These are phyloP conservation scores for Epizoanthus rinbou DNA, from an alignment of 92 coral and sea anemone genomes.

Conservation along the genomic window DNA sequence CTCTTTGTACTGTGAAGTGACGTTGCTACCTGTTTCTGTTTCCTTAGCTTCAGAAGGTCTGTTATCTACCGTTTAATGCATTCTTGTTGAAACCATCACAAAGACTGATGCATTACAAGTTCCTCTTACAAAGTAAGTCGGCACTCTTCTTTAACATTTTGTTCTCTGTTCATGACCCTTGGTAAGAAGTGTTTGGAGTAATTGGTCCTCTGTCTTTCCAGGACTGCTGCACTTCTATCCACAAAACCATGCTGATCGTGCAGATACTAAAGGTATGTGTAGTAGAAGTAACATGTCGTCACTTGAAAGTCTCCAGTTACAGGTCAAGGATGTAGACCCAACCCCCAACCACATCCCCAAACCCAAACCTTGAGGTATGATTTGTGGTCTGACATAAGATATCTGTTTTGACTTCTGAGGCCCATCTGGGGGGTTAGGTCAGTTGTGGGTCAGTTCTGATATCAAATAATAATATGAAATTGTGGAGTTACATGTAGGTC, in stretches of 20 bases:
- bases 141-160: background rate
- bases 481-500: no score
- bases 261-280: conserved; percentile 79
- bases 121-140: conserved; percentile 88
- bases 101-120: conserved; percentile 91
- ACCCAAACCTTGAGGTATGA: no score
- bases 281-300: background rate
- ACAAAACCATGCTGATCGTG: conserved; percentile 69
- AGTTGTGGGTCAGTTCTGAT: no score
- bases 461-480: no score
- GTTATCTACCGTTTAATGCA: conserved; percentile 93
- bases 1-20: background rate
- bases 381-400: no score
- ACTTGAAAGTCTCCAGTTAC: no score
- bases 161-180: background rate
- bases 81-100: conserved; percentile 97
- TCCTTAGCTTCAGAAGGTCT: conserved; percentile 85
- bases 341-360: no score
- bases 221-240: conserved; percentile 90
- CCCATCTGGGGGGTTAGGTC: no score
- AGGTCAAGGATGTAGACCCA: no score
- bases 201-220: conserved; percentile 28
- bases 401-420: no score
- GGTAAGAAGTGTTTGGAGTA: background rate
- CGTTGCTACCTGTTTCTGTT: background rate